Base-by-base conservation (phyloP, 2,113 vertebrate species). In the rat (Rattus norvegicus) region DNA sequence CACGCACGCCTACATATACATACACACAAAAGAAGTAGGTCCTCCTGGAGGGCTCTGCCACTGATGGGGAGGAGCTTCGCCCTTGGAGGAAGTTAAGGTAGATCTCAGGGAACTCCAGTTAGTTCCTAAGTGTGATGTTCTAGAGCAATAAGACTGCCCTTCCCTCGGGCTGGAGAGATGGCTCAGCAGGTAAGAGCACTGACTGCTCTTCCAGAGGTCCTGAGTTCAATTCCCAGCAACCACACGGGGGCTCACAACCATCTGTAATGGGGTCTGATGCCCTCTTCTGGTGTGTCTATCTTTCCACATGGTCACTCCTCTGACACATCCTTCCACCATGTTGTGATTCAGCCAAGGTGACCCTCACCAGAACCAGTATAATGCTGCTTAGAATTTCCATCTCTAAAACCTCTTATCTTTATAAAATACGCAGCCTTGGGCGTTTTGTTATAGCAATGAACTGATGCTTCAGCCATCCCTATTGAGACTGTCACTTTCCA, bases 361-460 rank as follows among this genome's bases (percentile, higher is more conserved):
- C 52, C 52, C 28, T 79, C 28, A 6, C n/a, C 59, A n/a, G 47
- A 73, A 17, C 47, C 87, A 90, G 43, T 59, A 26, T 54, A 52
- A 90, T 84, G n/a, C 26, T 54, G 20, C 43, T 43, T 54, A 19
- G 36, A 56, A 26, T 84, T 84, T 54, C 47, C 83, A 7, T 43
- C 69, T 94, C 12, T 30, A 75, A 56, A 85, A 43, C 56, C 19
- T 85, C 39, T 67, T 76, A n/a, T 85, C 36, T 84, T 85, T 54
- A 36, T 76, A 90, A 90, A 84, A 47, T 67, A 36, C 36, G 20
- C 43, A 75, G 36, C 26, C 56, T 81, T 22, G n/a, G 33, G 79
- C 17, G 65, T 83, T 81, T 90, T 90, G 86, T 65, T 84, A 90
- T 39, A 90, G 79, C 52, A 43, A 65, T 43, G 17, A n/a, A 73